Base-by-base conservation (phyloP, 92 coral and sea anemone species). In the Parazoanthus darwini region DNA sequence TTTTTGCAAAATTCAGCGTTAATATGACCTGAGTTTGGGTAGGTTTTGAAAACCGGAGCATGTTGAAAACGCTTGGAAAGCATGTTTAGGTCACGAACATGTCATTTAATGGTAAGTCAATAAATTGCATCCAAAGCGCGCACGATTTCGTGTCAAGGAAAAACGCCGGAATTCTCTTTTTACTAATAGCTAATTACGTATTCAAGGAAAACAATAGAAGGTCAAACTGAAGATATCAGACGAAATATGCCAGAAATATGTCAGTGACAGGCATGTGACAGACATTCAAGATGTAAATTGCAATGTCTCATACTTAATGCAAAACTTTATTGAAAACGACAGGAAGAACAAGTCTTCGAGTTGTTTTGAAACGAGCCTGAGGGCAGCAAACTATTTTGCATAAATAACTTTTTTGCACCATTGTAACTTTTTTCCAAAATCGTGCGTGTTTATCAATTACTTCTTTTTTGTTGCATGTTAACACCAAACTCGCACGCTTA, bases 1-100 rank as follows among this genome's bases (percentile, higher is more conserved):
- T 88, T 89, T 93, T 86, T 85, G 79, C 98, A 84, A 94, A 94
- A 94, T 86, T 81, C 26, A 72, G 92, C 98, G 98, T 93, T 94
- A 91, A 83, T 46, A 10, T 26, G 44, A 14, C 7, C 18, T 36
- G 37, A 7, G 15, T 5, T 84, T 84, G 14, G 65, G 18, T 7
- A 68, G 25, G 43, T 29, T 46, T 42, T 10, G 26, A 29, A 26
- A 4, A 26, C 13, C 75, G 2, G 79, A 84, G 42, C 29, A n/a
- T 16, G n/a, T 26, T 25, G 58, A 84, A 72, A 84, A 84, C 87
- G 37, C 67, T 14, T 48, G 78, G 35, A 11, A 23, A 58, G 79
- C n/a, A 72, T 16, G 65, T 44, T 3, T 16, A 84, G 63, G 66
- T 71, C 78, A 70, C 78, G 78, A 48, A 70, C 43, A 84, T 71